phyloP scores from a whole-genome alignment of 2,113 vertebrate genomes.

The Fulica atra region DNA sequence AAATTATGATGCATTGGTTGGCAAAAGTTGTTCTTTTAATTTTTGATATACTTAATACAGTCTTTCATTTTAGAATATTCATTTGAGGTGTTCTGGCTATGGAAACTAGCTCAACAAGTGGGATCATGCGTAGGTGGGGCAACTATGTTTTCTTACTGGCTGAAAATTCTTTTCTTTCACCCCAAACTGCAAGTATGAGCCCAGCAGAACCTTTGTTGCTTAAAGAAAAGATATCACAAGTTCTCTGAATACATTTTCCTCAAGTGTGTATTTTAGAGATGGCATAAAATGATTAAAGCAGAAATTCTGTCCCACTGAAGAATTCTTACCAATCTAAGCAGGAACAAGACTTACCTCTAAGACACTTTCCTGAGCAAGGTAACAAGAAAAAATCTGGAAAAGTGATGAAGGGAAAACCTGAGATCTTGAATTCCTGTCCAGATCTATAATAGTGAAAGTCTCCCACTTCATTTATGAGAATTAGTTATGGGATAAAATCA shows the following conservation, averaged over 20 bases:
- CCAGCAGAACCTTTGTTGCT: neutral
- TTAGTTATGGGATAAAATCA: neutral
- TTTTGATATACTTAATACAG: neutral
- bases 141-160: neutral
- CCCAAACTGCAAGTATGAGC: neutral
- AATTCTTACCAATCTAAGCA: neutral
- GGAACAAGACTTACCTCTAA: neutral
- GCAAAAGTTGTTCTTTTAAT: neutral
- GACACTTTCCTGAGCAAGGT: neutral
- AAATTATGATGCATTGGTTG: neutral
- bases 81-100: neutral
- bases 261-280: neutral
- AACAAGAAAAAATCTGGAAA: neutral
- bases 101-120: neutral
- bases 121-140: neutral
- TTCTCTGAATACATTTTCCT: neutral
- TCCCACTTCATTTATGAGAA: neutral
- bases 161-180: neutral
- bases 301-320: neutral
- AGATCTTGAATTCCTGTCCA: neutral
- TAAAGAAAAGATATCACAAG: neutral
- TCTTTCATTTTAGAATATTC: neutral
- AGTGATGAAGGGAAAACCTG: neutral
- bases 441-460: neutral
- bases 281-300: neutral